A percentile compares a stretch with the other conserved stretches of the same genome.
These are phyloP conservation scores for Drosophila bipectinata DNA, from an alignment of 1,140 invertebrate species.

Conservation along the genomic window DNA sequence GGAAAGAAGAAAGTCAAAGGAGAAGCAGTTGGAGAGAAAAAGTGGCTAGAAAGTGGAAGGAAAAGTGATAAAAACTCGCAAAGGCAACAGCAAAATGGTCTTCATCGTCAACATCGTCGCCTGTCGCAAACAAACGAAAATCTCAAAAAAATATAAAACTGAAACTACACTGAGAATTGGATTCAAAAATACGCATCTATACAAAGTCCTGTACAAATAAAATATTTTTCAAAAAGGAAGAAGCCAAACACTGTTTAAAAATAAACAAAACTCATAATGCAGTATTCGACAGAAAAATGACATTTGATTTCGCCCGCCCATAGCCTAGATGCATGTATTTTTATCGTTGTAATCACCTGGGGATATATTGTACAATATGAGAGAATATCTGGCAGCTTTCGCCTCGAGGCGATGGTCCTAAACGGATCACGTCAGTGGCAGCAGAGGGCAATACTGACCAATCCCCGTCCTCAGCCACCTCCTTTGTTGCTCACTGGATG, in stretches of 20 bases:
- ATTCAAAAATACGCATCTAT: background rate
- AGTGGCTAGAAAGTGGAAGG: background rate
- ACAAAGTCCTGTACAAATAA: background rate
- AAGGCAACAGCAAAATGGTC: slow-evolving; percentile 57
- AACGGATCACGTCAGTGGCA: slow-evolving; percentile 26
- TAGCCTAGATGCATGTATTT: background rate
- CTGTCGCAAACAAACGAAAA: slow-evolving; percentile 45
- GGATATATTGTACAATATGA: background rate
- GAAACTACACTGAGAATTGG: background rate
- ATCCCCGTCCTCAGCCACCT: background rate
- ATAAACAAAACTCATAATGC: too few species aligned
- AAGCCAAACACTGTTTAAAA: too few species aligned
- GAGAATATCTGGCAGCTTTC: slow-evolving; percentile 1
- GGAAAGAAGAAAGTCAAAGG: background rate
- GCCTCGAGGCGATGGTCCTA: slow-evolving; percentile 14
- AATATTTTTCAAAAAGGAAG: too few species aligned
- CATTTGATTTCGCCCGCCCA: background rate
- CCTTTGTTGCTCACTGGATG: too few species aligned
- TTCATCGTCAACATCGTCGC: slow-evolving; percentile 51
- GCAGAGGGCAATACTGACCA: slow-evolving; percentile 7
- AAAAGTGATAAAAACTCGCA: slow-evolving; percentile 43
- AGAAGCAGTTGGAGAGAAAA: background rate
- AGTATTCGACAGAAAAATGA: background rate
- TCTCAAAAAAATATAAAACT: slow-evolving; percentile 9
- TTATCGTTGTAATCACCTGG: slow-evolving; percentile 5